Base-by-base conservation (phyloP, 1,140 invertebrate species). In the Philotrypesis tridentata region DNA sequence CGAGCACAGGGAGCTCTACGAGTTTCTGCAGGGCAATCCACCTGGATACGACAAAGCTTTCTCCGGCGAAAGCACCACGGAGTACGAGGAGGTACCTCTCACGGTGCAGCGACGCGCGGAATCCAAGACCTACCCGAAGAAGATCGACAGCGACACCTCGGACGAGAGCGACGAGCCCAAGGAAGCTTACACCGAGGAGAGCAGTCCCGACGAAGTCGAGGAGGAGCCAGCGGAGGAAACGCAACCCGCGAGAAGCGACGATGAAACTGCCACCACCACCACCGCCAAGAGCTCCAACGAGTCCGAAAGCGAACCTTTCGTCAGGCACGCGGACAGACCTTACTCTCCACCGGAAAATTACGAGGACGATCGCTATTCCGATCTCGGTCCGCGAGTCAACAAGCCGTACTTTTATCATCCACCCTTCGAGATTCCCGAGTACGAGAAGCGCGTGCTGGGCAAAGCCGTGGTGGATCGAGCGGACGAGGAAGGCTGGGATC, bases 341-440 rank as follows among this genome's bases (percentile, higher is more conserved):
- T 84, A 83, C 12, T 91, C 90, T 0, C 89, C 88, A 2, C 83
- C 86, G 0, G 89, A 90, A 74, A 89, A 85, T 81, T 88, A 83
- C 67, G 87, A 91, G 27, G 89, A 92, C 70, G 80, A 86, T 1
- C 87, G 87, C 60, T 89, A 87, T 75, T 60, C 87, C 0, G 82
- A 90, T 27, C 79, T 91, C 12, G 90, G 90, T 0, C 87, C 88
- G 0, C 84, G 90, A 33, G 60, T 91, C 6, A 88, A 88, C 73
- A 92, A 91, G 73, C 87, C 89, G 31, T 82, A 85, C 0, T 91
- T 91, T 77, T 85, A 89, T 71, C 89, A 90, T 85, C 89, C 89
- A 0, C 82, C 74, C 5, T 92, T 91, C 31, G 82, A 84, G 12
- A 68, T 85, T 31, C 84, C 83, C 8, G 70, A 75, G 9, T 85